A percentile compares a stretch with the other conserved stretches of the same genome.
These are phyloP conservation scores for Chrysoperla carnea DNA, from an alignment of 1,140 invertebrate species.

Conservation along the genomic window DNA sequence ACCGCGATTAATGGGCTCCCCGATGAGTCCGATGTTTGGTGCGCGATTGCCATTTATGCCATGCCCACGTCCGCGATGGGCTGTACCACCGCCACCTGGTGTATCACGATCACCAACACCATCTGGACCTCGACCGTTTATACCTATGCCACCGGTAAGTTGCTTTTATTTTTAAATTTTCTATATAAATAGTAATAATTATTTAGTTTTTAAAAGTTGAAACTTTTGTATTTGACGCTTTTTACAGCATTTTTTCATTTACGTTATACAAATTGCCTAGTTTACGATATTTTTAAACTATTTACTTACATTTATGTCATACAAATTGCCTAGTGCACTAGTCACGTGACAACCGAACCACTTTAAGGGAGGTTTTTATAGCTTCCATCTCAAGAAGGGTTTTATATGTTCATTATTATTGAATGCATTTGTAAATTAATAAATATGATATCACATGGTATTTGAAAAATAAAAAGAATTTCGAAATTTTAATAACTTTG, in stretches of 20 bases:
- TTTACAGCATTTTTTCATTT: no score
- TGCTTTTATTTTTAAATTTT: slow-evolving; percentile 13
- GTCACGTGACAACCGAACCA: no score
- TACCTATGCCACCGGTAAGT: slow-evolving; percentile 25
- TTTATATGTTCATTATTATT: no score
- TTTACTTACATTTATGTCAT: no score
- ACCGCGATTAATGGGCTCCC: slow-evolving; percentile 31
- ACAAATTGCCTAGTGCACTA: no score
- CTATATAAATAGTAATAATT: slow-evolving; percentile 7
- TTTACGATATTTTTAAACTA: no score
- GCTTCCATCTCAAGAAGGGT: no score
- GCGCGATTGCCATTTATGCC: slow-evolving; percentile 26
- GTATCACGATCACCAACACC: slow-evolving; percentile 23
- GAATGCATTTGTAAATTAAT: neutral
- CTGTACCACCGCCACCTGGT: slow-evolving; percentile 22
- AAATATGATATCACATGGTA: neutral
- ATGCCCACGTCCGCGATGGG: slow-evolving; percentile 45
- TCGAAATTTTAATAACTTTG: no score
- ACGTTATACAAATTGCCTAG: no score
- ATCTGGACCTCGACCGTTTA: slow-evolving; percentile 22
- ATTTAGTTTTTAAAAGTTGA: slow-evolving; percentile 2
- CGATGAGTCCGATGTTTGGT: slow-evolving; percentile 18
- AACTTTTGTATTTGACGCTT: no score
- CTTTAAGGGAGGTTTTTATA: no score
- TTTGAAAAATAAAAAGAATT: neutral